Percentiles rank a stretch among this genome's conserved stretches.
Evolutionary conservation across 1,140 invertebrate genomes (phyloP).

Genomic region (Phymorhynchus buccinoides): DNA sequence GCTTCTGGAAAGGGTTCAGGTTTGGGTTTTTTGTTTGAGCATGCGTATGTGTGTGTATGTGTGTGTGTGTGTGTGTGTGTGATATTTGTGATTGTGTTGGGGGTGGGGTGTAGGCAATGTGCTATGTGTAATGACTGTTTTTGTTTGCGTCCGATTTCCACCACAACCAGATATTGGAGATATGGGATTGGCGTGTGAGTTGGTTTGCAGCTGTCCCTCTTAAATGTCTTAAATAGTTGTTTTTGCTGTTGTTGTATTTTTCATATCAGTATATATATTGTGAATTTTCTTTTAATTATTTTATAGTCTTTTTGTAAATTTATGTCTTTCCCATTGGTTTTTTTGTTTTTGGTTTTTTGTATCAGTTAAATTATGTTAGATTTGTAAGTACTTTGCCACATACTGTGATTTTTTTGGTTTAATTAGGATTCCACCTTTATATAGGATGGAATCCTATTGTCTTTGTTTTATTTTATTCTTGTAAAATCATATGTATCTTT

Average conservation of each 20-base stretch:
- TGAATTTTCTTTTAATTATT: neutral
- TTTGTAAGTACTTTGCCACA: neutral
- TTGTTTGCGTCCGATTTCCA: neutral
- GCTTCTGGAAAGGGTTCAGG: neutral
- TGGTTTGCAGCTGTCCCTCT: neutral
- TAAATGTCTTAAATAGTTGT: neutral
- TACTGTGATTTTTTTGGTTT: neutral
- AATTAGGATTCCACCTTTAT: too few species aligned
- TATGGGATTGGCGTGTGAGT: slow-evolving; percentile 67
- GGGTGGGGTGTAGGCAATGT: neutral
- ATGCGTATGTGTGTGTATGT: slow-evolving; percentile 6
- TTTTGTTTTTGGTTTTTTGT: neutral
- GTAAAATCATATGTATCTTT: too few species aligned
- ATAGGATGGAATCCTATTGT: too few species aligned
- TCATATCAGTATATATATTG: neutral
- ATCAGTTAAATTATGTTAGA: neutral
- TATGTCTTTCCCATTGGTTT: neutral
- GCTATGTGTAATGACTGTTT: neutral
- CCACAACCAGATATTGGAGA: slow-evolving; percentile 61
- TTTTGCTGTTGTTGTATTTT: neutral
- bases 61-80: neutral
- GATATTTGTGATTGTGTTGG: neutral
- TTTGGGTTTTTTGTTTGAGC: slow-evolving; percentile 9
- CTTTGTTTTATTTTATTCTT: too few species aligned
- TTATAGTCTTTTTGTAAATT: neutral